Evolutionary conservation across 2,113 vertebrate species (phyloP), one percentile per base, ranked within the genome.

Genomic region (Mirza zaza): DNA sequence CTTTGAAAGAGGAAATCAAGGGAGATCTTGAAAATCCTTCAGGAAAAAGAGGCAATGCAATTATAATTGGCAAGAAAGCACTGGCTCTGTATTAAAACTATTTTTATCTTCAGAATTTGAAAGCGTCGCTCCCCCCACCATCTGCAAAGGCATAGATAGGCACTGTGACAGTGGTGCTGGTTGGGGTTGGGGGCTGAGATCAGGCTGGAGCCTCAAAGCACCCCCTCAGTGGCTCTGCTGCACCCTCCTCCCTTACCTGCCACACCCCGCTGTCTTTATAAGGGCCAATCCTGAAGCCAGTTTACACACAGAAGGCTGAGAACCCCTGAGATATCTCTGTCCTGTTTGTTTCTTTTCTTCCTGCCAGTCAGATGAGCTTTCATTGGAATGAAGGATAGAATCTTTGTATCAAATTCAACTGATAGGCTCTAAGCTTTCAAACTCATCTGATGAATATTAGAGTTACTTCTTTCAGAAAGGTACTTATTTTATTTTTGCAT

Each of bases 121-220:
- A 92, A 91, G 13, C 36, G 70, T 96, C 18, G 0, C 48, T 95
- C 23, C 25, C 12, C 11, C 88, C 59, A 17, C n/a, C 76, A 15
- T 77, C 75, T 96, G 90, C 92, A 95, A 93, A 96, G 59, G 32
- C 75, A 65, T 11, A 55, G 52, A 65, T 8, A 20, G 17, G 42
- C 6, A 50, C n/a, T 34, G 39, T 63, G 39, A 50, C 23, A 91
- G 80, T 34, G 5, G n/a, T 57, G 21, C 52, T 50, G 45, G 29
- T 17, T 18, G 14, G 39, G 39, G 32, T 55, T 57, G 55, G 57
- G 65, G n/a, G 17, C 10, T 5, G n/a, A 91, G 63, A 29, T 52
- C 42, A 6, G 42, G 12, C 20, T 39, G 42, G 45, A 48, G 32
- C 4, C 36, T 82, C 29, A 34, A 8, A 76, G 14, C 42, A 5